Percentiles rank a stretch among this genome's conserved stretches.
Conservation (phyloP, 2,797 vertebrate genomes). For the Pseudochirops corinnae region DNA sequence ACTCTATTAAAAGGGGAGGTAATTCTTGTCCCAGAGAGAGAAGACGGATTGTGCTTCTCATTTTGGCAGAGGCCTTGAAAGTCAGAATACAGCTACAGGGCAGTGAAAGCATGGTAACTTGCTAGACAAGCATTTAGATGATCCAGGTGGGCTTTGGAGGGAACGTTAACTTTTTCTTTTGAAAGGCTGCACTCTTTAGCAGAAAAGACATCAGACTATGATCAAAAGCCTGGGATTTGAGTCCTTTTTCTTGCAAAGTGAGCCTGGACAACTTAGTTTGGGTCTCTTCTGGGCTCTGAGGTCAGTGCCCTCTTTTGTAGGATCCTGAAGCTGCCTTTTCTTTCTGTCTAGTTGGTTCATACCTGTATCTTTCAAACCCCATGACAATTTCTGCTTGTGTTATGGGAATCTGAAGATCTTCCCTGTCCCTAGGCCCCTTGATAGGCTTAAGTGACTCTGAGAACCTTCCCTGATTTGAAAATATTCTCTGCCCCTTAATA, state of each 20-base stretch:
- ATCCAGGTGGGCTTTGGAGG: background rate
- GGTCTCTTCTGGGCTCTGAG: background rate
- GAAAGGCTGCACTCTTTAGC: background rate
- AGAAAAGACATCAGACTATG: background rate
- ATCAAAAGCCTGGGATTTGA: background rate
- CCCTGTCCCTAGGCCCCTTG: too few relatives aligned
- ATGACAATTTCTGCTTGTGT: background rate
- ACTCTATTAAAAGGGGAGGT: constrained; percentile 72
- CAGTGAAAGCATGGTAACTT: background rate
- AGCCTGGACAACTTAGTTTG: background rate
- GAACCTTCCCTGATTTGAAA: too few relatives aligned
- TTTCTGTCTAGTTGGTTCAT: background rate
- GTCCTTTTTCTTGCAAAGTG: background rate
- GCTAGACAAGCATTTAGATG: background rate
- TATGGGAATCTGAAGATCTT: too few relatives aligned
- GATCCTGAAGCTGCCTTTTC: background rate
- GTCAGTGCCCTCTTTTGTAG: background rate
- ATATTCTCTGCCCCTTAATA: too few relatives aligned
- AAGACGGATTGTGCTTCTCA: constrained; percentile 47
- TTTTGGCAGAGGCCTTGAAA: constrained; percentile 48
- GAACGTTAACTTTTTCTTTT: background rate
- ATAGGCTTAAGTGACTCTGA: too few relatives aligned
- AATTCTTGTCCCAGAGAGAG: constrained; percentile 70
- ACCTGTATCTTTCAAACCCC: background rate
- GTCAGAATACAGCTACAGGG: background rate